A percentile compares a stretch with the other conserved stretches of the same genome.
These are phyloP conservation scores for Gnatocerus cornutus DNA, from an alignment of 2,888 invertebrate species.

Conservation along the genomic window DNA sequence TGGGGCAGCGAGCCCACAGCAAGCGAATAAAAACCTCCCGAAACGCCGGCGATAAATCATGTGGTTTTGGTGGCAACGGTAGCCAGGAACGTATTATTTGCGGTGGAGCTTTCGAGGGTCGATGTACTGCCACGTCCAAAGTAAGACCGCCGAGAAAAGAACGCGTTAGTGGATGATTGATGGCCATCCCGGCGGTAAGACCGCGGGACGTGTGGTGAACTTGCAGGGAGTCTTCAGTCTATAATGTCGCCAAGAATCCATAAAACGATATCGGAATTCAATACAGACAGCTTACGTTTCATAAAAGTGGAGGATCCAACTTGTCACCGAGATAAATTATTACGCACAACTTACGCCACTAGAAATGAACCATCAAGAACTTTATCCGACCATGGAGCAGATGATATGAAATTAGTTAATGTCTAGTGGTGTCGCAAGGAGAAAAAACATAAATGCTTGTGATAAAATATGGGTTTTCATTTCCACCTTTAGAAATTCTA, in stretches of 20 bases:
- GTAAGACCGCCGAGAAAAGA: slow-evolving; percentile 37
- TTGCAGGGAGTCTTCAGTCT: slow-evolving; percentile 40
- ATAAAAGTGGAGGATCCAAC: slow-evolving; percentile 31
- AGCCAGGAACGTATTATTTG: slow-evolving; percentile 42
- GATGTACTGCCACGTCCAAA: slow-evolving; percentile 34
- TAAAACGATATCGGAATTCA: slow-evolving; percentile 38
- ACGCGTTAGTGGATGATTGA: slow-evolving; percentile 47
- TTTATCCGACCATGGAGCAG: neutral
- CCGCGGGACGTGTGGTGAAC: slow-evolving; percentile 40
- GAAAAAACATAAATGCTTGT: slow-evolving; percentile 10
- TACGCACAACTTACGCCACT: slow-evolving; percentile 15
- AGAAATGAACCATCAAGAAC: slow-evolving; percentile 10
- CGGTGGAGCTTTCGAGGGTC: slow-evolving; percentile 41
- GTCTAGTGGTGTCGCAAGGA: slow-evolving; percentile 2
- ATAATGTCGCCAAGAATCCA: slow-evolving; percentile 39
- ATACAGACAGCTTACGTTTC: slow-evolving; percentile 37
- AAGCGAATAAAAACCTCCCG: slow-evolving; percentile 26
- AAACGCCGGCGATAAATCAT: slow-evolving; percentile 39
- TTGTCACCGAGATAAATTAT: slow-evolving; percentile 37
- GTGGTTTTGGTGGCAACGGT: slow-evolving; percentile 45
- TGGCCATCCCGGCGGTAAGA: slow-evolving; percentile 43
- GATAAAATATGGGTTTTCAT: slow-evolving; percentile 16
- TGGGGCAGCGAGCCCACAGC: slow-evolving; percentile 10
- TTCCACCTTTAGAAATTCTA: neutral
- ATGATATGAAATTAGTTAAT: slow-evolving; percentile 19